phyloP scores from a whole-genome alignment of 2,888 invertebrate species.

The Tetanocera ferruginea region DNA sequence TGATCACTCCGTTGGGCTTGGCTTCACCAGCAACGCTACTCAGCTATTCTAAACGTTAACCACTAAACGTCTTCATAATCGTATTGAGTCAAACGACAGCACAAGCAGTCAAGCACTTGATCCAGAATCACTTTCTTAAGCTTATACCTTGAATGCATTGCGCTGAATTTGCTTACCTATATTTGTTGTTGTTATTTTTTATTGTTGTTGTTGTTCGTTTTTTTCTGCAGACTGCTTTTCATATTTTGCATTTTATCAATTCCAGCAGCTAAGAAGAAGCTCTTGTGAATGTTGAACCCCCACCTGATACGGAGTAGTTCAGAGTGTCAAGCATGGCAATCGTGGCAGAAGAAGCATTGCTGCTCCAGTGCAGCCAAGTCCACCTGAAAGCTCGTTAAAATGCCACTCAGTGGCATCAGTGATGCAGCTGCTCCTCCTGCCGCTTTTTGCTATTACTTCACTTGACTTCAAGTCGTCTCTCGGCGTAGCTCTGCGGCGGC shows the following conservation, averaged over 20 bases:
- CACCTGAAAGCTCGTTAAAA: slow-evolving; percentile 37
- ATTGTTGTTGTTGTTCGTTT: neutral
- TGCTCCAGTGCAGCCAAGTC: slow-evolving; percentile 12
- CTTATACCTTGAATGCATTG: slow-evolving; percentile 2
- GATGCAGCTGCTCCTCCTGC: neutral
- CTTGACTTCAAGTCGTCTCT: slow-evolving; percentile 7
- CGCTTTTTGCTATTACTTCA: neutral
- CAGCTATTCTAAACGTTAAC: too few species aligned
- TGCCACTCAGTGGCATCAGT: slow-evolving; percentile 30
- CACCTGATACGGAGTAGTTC: neutral
- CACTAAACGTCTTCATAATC: too few species aligned
- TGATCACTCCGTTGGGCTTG: too few species aligned
- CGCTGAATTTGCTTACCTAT: neutral
- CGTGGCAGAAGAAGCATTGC: neutral
- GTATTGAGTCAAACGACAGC: too few species aligned
- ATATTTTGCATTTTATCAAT: neutral
- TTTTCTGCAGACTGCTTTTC: neutral
- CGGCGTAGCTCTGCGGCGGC: neutral
- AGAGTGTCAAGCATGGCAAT: neutral
- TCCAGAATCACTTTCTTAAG: slow-evolving; percentile 1
- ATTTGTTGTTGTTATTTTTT: too few species aligned
- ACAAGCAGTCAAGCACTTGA: too few species aligned
- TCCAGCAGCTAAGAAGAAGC: neutral
- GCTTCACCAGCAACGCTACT: too few species aligned
- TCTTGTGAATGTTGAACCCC: neutral